Conservation (phyloP, 2,888 invertebrate genomes). For the Xestobium rufovillosum region DNA sequence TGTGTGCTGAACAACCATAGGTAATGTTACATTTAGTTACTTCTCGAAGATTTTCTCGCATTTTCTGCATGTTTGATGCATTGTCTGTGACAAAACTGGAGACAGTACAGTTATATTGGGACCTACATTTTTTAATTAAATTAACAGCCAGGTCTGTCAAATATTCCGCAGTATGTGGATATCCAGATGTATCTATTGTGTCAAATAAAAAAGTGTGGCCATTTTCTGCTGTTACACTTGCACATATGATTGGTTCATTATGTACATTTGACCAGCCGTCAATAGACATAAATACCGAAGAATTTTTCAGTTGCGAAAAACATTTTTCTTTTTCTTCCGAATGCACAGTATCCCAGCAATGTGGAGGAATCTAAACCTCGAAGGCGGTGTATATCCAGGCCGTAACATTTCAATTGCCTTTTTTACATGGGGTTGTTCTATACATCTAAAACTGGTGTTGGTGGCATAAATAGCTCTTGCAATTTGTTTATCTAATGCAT, state of each 20-base stretch:
- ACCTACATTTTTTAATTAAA: slow-evolving; percentile 3
- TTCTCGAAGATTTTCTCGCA: not conserved
- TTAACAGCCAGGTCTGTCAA: not conserved
- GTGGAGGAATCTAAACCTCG: slow-evolving; percentile 6
- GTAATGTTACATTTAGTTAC: slow-evolving; percentile 1
- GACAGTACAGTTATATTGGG: slow-evolving; percentile 1
- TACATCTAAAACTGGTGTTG: slow-evolving; percentile 12
- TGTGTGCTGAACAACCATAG: slow-evolving; percentile 11
- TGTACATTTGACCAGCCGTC: too few relatives aligned
- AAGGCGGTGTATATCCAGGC: slow-evolving; percentile 20
- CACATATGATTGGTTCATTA: not conserved
- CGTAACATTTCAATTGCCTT: slow-evolving; percentile 13
- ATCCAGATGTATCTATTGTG: not conserved
- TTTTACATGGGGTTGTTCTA: slow-evolving; percentile 14
- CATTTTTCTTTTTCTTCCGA: not conserved
- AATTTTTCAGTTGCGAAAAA: not conserved
- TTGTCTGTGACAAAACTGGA: slow-evolving; percentile 4
- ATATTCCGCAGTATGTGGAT: slow-evolving; percentile 5
- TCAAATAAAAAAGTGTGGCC: not conserved
- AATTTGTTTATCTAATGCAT: slow-evolving; percentile 1
- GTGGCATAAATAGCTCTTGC: slow-evolving; percentile 12
- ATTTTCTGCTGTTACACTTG: not conserved
- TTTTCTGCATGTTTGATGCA: slow-evolving; percentile 3
- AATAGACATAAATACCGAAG: not conserved
- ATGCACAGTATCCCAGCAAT: not conserved